A percentile compares a stretch with the other conserved stretches of the same genome.
Conservation (phyloP, 2,113 vertebrate species). For the Phyllopteryx taeniolatus region DNA sequence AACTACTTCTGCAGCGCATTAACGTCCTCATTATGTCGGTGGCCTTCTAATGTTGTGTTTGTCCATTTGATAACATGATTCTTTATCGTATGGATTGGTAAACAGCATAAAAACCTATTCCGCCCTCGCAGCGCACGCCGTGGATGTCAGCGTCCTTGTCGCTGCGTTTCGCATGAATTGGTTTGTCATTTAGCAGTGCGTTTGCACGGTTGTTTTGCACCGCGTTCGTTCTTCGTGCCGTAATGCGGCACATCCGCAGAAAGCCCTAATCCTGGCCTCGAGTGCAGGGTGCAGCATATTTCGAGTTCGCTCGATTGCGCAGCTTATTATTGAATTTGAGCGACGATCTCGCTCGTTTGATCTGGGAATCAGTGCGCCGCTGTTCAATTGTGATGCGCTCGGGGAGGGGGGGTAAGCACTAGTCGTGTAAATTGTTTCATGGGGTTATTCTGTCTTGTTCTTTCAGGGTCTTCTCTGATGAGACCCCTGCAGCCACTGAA, state of each 20-base stretch:
- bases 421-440: conserved; percentile 69
- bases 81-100: conserved; percentile 13
- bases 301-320: conserved; percentile 62
- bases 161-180: conserved; percentile 66
- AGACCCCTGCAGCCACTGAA: conserved; percentile 55
- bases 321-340: conserved; percentile 73
- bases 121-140: background rate
- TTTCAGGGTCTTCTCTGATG: conserved; percentile 61
- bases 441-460: conserved; percentile 49
- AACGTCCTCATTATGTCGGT: conserved; percentile 63
- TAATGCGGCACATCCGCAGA: conserved; percentile 68
- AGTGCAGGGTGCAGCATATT: conserved; percentile 73
- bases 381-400: conserved; percentile 49
- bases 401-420: conserved; percentile 17
- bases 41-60: conserved; percentile 62
- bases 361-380: conserved; percentile 68
- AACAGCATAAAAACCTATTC: background rate
- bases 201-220: conserved; percentile 64
- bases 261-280: conserved; percentile 75
- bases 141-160: background rate
- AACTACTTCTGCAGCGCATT: conserved; percentile 48
- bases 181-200: conserved; percentile 69
- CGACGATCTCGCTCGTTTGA: conserved; percentile 74
- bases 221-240: conserved; percentile 68
- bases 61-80: conserved; percentile 57